Conservation (phyloP, 2,797 vertebrate genomes). For the Microtus obscurus region DNA sequence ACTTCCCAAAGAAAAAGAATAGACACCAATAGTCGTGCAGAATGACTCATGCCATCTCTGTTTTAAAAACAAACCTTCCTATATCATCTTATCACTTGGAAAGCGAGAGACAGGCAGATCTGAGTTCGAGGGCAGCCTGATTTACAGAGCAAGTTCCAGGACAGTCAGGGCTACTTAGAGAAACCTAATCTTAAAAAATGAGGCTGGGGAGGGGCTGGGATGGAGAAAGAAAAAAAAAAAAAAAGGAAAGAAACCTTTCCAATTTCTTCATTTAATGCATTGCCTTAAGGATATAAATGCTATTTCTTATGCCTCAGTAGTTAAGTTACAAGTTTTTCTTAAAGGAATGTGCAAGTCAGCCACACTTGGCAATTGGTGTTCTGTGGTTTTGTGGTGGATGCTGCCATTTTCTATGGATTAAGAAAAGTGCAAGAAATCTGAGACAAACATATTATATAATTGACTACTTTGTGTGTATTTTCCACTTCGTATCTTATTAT, state of each 20-base stretch:
- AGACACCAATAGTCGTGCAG: conserved; percentile 34
- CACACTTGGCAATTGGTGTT: conserved; percentile 72
- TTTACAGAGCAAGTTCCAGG: background rate
- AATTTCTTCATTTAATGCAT: conserved; percentile 41
- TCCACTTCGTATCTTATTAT: conserved; percentile 62
- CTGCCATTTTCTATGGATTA: conserved; percentile 81
- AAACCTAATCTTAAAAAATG: background rate
- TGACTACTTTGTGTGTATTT: conserved; percentile 63
- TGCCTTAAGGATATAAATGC: conserved; percentile 24
- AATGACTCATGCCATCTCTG: background rate
- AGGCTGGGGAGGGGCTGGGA: background rate
- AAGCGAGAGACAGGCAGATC: background rate
- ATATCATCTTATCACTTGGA: background rate
- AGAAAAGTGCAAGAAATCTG: conserved; percentile 78
- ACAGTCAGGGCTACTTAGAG: background rate
- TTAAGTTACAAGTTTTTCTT: conserved; percentile 63
- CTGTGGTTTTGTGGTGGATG: conserved; percentile 76
- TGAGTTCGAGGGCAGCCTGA: background rate
- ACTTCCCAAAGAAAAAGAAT: conserved; percentile 60
- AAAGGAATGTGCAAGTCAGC: conserved; percentile 79
- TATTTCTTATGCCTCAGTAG: conserved; percentile 64
- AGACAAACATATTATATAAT: conserved; percentile 76
- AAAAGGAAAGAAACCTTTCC: background rate
- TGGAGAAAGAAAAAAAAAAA: background rate
- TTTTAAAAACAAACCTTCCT: conserved; percentile 52